phyloP scores from a whole-genome alignment of 2,113 vertebrate genomes.

The Mormoops blainvillei region DNA sequence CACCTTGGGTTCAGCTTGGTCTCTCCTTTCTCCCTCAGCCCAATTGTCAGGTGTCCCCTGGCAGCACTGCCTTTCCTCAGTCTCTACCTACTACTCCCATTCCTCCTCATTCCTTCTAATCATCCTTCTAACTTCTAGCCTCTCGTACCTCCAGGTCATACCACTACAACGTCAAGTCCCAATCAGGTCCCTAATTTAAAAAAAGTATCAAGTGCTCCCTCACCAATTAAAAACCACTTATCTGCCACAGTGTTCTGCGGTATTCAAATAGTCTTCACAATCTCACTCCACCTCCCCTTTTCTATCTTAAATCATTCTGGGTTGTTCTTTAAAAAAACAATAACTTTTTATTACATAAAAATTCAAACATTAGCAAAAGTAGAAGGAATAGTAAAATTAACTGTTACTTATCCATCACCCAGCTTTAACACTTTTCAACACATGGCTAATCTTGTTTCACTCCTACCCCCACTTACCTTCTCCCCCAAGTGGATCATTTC shows the following conservation, averaged over 20 bases:
- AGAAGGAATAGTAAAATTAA: neutral
- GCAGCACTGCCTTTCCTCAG: neutral
- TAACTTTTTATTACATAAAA: neutral
- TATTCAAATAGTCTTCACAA: neutral
- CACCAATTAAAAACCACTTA: neutral
- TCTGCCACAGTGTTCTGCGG: too few relatives aligned
- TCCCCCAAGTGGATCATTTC: neutral
- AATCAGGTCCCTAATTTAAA: neutral
- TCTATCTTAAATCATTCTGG: neutral
- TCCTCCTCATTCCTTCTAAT: neutral
- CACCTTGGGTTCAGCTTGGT: neutral
- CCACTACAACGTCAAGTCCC: neutral
- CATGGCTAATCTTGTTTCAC: neutral
- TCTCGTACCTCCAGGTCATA: neutral
- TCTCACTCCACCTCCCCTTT: neutral
- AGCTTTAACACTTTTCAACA: neutral
- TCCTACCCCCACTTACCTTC: neutral
- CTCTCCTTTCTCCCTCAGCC: neutral
- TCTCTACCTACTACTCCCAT: fast-evolving
- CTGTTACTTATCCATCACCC: neutral
- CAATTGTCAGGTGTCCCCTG: neutral
- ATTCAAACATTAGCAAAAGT: neutral
- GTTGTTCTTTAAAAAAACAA: neutral
- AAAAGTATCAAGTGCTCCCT: neutral
- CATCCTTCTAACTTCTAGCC: neutral